Base-by-base conservation (phyloP, 2,797 vertebrate species). In the Ceyx erithaca region DNA sequence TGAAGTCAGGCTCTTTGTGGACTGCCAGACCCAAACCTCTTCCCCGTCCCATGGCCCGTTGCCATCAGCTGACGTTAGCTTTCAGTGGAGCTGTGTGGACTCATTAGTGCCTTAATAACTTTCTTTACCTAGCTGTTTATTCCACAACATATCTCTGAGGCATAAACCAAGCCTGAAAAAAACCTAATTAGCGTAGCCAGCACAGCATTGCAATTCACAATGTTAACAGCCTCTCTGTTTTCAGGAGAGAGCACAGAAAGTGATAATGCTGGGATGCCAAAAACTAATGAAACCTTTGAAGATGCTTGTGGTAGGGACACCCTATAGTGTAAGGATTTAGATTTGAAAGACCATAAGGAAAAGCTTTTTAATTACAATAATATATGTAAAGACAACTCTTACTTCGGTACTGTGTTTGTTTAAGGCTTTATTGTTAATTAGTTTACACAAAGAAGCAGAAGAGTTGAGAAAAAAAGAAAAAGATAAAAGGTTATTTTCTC, bases 281-380 rank as follows among this genome's bases (percentile, higher is more conserved):
- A 84, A 85, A 70, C 49, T 83, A 94, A 93, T 59, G 52, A 94
- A 93, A 90, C 48, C 54, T 68, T 77, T 67, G 57, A 57, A 85
- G 91, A 96, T 10, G 52, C 30, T 16, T 81, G 64, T 40, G 62
- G 37, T 23, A 68, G 63, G 40, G 10, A 90, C 22, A 70, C 63
- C 66, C 68, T 59, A 31, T 79, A 92, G 48, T 80, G 58, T 40
- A 91, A 90, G 95, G 87, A 91, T 93, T 94, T 85, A 51, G 54
- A 90, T 82, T 89, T 78, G 88, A 64, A 89, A 86, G n/a, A 67
- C 68, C 48, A 43, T 89, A 78, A 79, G 62, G 69, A 87, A 93
- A 93, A 87, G 62, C 43, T 78, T 92, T 95, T 96, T 89, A 94
- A 95, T 93, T 97, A 93, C 84, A 80, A 66, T 71, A 94, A 90